Conservation (phyloP, 1,140 invertebrate species). For the Hypsibius dujardini region DNA sequence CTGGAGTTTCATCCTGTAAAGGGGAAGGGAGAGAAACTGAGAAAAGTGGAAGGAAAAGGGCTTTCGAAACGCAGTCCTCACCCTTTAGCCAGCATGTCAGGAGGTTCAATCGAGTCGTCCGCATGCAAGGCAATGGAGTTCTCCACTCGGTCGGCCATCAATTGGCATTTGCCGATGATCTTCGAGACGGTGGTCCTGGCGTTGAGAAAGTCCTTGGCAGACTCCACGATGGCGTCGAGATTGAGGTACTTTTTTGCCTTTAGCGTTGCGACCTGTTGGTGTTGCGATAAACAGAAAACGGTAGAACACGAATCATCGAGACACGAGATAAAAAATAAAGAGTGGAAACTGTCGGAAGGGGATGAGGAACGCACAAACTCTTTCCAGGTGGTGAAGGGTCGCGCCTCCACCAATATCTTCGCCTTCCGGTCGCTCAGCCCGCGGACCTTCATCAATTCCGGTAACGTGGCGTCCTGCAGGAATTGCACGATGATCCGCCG, state of each 20-base stretch:
- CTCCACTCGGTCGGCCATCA: neutral
- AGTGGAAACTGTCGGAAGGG: neutral
- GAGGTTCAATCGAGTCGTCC: neutral
- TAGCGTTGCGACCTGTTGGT: slow-evolving; percentile 16
- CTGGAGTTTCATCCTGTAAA: slow-evolving; percentile 23
- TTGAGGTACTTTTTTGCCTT: neutral
- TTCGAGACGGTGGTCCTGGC: neutral
- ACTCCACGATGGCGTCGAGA: neutral
- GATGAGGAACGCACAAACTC: slow-evolving; percentile 30
- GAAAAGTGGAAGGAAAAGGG: no score
- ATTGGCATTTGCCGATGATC: neutral
- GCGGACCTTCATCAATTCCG: slow-evolving; percentile 34
- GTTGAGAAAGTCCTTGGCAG: neutral
- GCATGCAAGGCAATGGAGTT: neutral
- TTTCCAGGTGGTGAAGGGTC: slow-evolving; percentile 35
- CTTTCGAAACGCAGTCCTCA: neutral
- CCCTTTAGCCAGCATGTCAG: neutral
- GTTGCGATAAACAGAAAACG: slow-evolving; percentile 19
- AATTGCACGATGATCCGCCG: slow-evolving; percentile 33
- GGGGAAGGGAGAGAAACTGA: neutral
- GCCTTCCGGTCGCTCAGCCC: slow-evolving; percentile 39
- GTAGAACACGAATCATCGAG: no score
- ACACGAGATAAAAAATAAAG: neutral
- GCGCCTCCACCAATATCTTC: slow-evolving; percentile 31
- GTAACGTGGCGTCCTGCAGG: slow-evolving; percentile 34